Conservation (phyloP, 2,888 invertebrate genomes). For the Synanthedon myopaeformis region DNA sequence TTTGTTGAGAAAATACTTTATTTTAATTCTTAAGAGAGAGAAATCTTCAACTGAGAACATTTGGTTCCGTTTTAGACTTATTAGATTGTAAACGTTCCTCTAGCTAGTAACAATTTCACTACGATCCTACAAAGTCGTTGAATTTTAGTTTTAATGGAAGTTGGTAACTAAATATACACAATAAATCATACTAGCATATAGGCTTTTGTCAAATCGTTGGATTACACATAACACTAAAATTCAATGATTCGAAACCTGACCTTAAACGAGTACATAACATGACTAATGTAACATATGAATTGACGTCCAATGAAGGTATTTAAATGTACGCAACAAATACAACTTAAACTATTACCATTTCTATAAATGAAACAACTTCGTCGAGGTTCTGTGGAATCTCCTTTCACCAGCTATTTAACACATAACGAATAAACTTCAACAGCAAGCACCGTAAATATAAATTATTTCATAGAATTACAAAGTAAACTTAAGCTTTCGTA, state of each 20-base stretch:
- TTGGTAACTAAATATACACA: conserved; percentile 27
- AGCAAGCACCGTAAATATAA: conserved; percentile 63
- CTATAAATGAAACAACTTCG: conserved; percentile 38
- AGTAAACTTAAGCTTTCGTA: conserved; percentile 56
- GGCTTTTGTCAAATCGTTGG: conserved; percentile 37
- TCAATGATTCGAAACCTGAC: conserved; percentile 56
- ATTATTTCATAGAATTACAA: conserved; percentile 41
- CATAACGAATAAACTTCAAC: conserved; percentile 50
- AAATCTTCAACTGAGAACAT: conserved; percentile 46
- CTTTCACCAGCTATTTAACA: conserved; percentile 26
- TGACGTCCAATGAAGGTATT: conserved; percentile 23
- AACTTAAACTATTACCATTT: conserved; percentile 16
- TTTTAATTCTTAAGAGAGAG: conserved; percentile 38
- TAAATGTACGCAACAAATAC: conserved; percentile 21
- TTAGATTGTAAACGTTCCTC: conserved; percentile 30
- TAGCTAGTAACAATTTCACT: conserved; percentile 47
- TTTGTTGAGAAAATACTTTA: conserved; percentile 60
- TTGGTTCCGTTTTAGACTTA: conserved; percentile 45
- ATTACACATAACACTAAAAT: conserved; percentile 30
- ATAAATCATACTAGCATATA: conserved; percentile 18
- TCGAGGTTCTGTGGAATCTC: conserved; percentile 44
- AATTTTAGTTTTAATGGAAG: conserved; percentile 35
- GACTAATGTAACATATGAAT: conserved; percentile 18
- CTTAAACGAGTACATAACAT: conserved; percentile 19
- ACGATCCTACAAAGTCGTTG: conserved; percentile 55